Conservation (phyloP, 2,888 invertebrate genomes). For the Caenorhabditis drosophilae region DNA sequence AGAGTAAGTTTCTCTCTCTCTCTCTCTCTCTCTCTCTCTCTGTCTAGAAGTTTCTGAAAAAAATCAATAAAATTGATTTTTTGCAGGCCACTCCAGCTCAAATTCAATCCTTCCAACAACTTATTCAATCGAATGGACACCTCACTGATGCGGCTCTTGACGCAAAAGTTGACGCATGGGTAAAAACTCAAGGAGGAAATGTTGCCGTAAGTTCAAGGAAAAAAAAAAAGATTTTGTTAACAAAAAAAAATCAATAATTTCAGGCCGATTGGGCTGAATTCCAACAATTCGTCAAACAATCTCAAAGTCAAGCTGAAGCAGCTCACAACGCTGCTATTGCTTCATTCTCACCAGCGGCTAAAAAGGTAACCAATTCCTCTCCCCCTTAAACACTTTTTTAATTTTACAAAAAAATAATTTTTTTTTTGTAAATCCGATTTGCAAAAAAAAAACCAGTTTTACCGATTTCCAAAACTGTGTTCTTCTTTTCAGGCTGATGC, state of each 20-base stretch:
- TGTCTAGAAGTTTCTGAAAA: background rate
- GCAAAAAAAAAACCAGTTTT: background rate
- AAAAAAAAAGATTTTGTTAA: background rate
- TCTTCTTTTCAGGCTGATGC: slow-evolving; percentile 36
- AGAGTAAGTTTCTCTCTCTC: slow-evolving; percentile 19
- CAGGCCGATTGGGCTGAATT: slow-evolving; percentile 58
- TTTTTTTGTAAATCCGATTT: background rate
- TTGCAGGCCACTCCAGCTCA: slow-evolving; percentile 38
- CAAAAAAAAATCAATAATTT: slow-evolving; percentile 10
- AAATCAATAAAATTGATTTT: background rate
- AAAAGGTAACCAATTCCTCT: too few relatives aligned
- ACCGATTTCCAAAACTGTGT: background rate
- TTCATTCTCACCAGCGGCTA: slow-evolving; percentile 60
- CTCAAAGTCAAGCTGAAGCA: slow-evolving; percentile 53
- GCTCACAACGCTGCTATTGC: slow-evolving; percentile 59
- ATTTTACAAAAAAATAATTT: too few relatives aligned
- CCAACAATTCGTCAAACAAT: slow-evolving; percentile 52
- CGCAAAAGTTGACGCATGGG: slow-evolving; percentile 57
- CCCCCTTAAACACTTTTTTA: too few relatives aligned
- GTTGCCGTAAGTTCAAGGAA: slow-evolving; percentile 7
- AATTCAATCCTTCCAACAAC: slow-evolving; percentile 47
- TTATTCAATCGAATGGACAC: slow-evolving; percentile 43
- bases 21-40: background rate
- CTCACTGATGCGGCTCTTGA: slow-evolving; percentile 60
- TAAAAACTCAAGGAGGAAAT: slow-evolving; percentile 34